Base-by-base conservation (phyloP, 2,797 vertebrate genomes). In the Anisognathus igniventris region DNA sequence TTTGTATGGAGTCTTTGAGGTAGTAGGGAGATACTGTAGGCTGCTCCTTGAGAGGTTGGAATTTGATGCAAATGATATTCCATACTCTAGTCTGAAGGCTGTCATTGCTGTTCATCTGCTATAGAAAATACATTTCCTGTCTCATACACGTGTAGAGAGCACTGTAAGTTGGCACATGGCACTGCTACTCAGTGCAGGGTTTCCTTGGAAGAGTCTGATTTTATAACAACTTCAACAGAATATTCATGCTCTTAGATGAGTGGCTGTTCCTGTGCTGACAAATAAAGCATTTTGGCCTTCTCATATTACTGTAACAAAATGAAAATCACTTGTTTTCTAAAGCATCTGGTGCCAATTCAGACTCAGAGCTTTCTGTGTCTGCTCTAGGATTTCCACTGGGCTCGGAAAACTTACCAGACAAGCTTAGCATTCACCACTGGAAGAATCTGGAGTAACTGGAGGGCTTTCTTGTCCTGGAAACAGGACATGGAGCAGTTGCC, bases 361-460 rank as follows among this genome's bases (percentile, higher is more conserved):
- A 45, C 74, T 96, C 37, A 73, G 93, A 92, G 93, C 90, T 95
- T 88, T 86, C 95, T 92, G 51, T 86, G 90, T 95, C 90, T 96
- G 74, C 62, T 73, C 28, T 35, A 86, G 86, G 90, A 66, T 95
- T 95, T 96, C 66, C 56, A 82, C 58, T 76, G 74, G 67, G 51
- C 71, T 94, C 0, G 2, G 93, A 90, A 95, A 90, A 92, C 91
- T 93, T 85, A 88, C 35, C 92, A 88, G 86, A 95, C 93, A 92
- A 96, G 91, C 82, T 95, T 56, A 57, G 89, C 79, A 88, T 95
- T 96, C 93, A 93, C 73, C 30, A 16, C 50, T 93, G 76, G 75
- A 82, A 79, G 56, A 86, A 80, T 68, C 61, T 82, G 72, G 76
- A 60, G 76, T 86, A 64, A 90, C 92, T 81, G 85, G 76, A 94